Conservation (phyloP, 1,140 invertebrate genomes). For the Leptinotarsa texana region DNA sequence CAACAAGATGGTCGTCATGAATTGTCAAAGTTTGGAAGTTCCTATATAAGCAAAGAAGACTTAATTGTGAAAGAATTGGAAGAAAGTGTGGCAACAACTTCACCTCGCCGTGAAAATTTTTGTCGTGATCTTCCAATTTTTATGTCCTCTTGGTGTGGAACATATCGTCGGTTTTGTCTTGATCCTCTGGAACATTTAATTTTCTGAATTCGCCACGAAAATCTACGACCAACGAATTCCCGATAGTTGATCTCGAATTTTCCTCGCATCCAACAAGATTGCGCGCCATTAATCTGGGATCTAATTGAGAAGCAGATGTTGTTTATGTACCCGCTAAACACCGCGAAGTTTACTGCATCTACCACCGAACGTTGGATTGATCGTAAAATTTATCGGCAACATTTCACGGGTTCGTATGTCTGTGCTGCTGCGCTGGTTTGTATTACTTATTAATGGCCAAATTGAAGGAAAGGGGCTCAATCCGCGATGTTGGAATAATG, state of each 20-base stretch:
- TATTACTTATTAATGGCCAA: background rate
- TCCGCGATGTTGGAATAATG: no score
- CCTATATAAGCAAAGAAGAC: no score
- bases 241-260: background rate
- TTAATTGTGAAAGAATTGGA: no score
- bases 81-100: no score
- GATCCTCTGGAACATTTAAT: background rate
- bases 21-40: no score
- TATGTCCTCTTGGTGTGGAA: no score
- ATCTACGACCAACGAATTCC: background rate
- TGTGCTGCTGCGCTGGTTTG: background rate
- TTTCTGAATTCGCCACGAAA: background rate
- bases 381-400: slow-evolving; percentile 6
- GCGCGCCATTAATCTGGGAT: background rate
- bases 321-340: slow-evolving; percentile 3
- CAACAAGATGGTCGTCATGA: no score
- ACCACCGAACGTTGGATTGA: background rate
- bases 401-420: background rate
- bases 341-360: background rate
- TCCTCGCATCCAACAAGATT: background rate
- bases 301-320: slow-evolving; percentile 6
- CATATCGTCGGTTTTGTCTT: background rate
- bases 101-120: no score
- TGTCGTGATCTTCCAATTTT: no score
- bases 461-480: no score